phyloP scores from a whole-genome alignment of 2,113 vertebrate genomes.

The Sylvia atricapilla region DNA sequence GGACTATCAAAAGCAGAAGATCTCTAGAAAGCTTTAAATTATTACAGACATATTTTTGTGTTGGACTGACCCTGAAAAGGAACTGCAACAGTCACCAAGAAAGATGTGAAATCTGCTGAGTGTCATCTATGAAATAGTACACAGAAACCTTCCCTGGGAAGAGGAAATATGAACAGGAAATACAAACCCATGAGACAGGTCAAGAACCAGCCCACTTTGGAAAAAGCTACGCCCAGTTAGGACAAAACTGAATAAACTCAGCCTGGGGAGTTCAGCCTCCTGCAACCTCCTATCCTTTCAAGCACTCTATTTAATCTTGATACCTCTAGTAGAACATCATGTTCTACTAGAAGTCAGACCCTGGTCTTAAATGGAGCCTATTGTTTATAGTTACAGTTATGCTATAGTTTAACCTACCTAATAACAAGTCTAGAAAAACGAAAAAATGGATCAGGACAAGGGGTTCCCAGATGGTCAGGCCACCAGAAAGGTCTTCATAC shows the following conservation, averaged over 20 bases:
- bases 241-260: background rate
- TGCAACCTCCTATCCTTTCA: background rate
- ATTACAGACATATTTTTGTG: background rate
- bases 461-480: background rate
- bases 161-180: background rate
- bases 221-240: background rate
- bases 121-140: accelerated
- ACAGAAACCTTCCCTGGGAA: background rate
- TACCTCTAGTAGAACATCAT: background rate
- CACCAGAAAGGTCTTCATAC: background rate
- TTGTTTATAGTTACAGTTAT: background rate
- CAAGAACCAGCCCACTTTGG: background rate
- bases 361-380: background rate
- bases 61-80: background rate
- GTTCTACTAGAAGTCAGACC: background rate
- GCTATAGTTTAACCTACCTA: background rate
- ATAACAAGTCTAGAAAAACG: background rate
- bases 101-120: background rate
- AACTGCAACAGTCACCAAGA: background rate
- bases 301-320: background rate
- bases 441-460: background rate
- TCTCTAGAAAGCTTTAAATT: background rate
- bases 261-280: background rate
- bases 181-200: background rate
- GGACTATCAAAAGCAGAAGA: background rate